phyloP scores from a whole-genome alignment of 2,888 invertebrate species.

The Cataglyphis rosenhaueri region DNA sequence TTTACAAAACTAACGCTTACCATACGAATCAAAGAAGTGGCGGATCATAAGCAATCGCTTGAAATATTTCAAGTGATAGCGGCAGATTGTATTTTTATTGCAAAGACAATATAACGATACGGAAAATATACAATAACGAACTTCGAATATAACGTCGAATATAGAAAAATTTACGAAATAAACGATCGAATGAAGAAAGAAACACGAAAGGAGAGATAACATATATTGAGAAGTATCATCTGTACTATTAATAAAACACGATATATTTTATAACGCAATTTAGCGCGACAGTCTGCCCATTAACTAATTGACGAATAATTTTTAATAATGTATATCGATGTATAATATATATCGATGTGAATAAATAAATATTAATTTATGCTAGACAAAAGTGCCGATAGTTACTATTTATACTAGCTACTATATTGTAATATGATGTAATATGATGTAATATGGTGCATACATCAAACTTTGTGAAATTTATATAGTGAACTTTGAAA shows the following conservation, averaged over 20 bases:
- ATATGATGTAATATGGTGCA: background rate
- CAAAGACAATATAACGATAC: background rate
- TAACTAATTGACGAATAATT: conserved; percentile 75
- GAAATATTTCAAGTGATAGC: conserved; percentile 25
- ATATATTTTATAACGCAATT: conserved; percentile 55
- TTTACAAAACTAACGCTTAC: conserved; percentile 49
- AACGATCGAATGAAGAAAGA: conserved; percentile 52
- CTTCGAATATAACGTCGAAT: conserved; percentile 11
- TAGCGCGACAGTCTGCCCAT: conserved; percentile 66
- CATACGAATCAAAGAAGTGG: conserved; percentile 31
- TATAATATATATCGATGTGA: conserved; percentile 70
- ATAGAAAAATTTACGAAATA: conserved; percentile 9
- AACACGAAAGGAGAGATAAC: conserved; percentile 11
- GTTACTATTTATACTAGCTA: background rate
- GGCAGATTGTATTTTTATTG: conserved; percentile 15
- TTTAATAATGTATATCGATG: conserved; percentile 78
- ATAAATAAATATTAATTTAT: conserved; percentile 74
- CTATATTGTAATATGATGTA: background rate
- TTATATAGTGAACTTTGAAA: conserved; percentile 5
- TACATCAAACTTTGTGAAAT: background rate
- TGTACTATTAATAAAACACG: background rate
- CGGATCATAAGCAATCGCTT: conserved; percentile 28
- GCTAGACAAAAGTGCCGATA: background rate
- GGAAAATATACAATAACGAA: conserved; percentile 17
- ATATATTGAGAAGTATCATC: conserved; percentile 5